A percentile compares a stretch with the other conserved stretches of the same genome.
Conservation (phyloP, 2,888 invertebrate genomes). For the Trissonchulus latispiculum region DNA sequence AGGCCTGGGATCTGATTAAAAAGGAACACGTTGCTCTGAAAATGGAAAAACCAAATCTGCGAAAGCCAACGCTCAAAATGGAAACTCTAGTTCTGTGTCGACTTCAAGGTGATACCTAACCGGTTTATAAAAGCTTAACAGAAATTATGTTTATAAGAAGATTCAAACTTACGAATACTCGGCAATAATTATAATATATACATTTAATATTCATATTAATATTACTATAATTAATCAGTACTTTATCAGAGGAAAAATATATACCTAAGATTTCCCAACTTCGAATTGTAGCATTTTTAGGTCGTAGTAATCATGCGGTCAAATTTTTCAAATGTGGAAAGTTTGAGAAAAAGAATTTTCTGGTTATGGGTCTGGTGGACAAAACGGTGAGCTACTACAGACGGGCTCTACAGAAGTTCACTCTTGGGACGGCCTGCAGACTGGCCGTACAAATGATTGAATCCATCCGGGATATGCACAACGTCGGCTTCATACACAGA, state of each 20-base stretch:
- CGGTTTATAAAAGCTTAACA: too few species aligned
- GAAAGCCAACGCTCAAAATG: not conserved
- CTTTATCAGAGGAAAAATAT: too few species aligned
- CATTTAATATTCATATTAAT: too few species aligned
- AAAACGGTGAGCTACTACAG: not conserved
- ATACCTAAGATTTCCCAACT: too few species aligned
- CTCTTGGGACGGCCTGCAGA: not conserved
- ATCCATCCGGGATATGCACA: not conserved
- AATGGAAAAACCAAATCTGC: not conserved
- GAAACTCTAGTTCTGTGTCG: not conserved
- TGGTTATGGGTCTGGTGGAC: not conserved
- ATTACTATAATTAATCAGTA: too few species aligned
- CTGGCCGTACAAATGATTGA: not conserved
- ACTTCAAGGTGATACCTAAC: not conserved
- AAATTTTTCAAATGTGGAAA: not conserved
- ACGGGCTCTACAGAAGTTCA: not conserved
- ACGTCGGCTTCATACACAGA: not conserved
- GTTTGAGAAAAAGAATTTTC: not conserved
- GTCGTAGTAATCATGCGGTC: not conserved
- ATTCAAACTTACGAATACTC: too few species aligned
- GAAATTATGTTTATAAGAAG: too few species aligned
- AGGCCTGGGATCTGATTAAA: not conserved
- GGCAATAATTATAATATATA: too few species aligned
- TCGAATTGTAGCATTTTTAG: too few species aligned
- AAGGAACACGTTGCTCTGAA: not conserved